Conservation (phyloP, 2,797 vertebrate species). For the Phoebastria nigripes region DNA sequence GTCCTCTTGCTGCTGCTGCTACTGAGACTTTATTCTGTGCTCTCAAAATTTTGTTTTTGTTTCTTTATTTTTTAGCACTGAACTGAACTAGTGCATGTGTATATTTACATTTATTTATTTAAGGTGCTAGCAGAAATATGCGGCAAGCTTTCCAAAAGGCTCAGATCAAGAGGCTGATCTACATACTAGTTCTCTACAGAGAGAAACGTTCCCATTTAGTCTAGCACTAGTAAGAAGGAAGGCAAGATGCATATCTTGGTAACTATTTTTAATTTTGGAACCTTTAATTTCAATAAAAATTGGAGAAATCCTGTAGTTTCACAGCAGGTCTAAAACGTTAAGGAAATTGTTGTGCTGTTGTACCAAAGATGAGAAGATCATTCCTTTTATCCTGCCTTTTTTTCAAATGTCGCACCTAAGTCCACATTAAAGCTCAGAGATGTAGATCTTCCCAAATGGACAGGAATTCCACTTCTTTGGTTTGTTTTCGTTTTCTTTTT, state of each 20-base stretch:
- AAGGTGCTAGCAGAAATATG: neutral
- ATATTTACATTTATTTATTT: neutral
- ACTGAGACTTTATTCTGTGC: neutral
- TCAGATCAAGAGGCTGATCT: neutral
- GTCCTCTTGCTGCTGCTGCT: neutral
- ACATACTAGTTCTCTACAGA: neutral
- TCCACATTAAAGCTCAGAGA: neutral
- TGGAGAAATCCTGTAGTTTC: neutral
- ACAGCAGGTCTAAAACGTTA: neutral
- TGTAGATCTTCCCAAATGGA: neutral
- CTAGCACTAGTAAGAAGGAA: neutral
- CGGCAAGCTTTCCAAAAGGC: neutral
- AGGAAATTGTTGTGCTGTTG: neutral
- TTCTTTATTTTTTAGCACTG: neutral
- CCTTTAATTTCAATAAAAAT: neutral
- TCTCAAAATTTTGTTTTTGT: neutral
- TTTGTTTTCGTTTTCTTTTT: neutral
- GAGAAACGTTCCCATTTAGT: neutral
- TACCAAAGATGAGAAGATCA: neutral
- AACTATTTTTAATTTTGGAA: neutral
- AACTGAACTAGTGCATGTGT: neutral
- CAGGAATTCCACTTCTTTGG: neutral
- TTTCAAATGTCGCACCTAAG: neutral
- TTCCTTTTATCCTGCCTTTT: neutral
- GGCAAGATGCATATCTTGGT: neutral